These are phyloP conservation scores for Spisula solida DNA, from an alignment of 2,888 invertebrate species.

Conservation along the genomic window DNA sequence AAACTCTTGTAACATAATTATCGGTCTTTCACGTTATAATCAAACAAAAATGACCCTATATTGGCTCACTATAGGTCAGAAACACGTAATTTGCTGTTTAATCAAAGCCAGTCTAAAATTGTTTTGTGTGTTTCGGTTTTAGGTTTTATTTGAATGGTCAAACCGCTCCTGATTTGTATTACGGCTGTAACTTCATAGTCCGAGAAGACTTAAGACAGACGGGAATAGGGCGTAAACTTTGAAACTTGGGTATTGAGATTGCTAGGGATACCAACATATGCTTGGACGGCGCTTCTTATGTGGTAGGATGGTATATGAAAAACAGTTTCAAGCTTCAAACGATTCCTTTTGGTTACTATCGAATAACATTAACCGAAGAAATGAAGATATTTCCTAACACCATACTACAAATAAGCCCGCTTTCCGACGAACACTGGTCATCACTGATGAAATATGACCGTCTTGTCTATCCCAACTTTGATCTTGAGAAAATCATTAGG, in stretches of 20 bases:
- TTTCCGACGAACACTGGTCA: constrained; percentile 38
- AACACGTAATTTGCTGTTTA: no score
- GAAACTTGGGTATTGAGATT: constrained; percentile 15
- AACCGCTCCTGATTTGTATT: constrained; percentile 15
- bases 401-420: neutral
- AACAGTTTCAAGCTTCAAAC: constrained; percentile 25
- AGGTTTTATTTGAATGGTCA: neutral
- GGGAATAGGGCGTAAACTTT: constrained; percentile 32
- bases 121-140: no score
- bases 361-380: neutral
- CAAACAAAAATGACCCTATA: no score
- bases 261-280: constrained; percentile 31
- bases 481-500: constrained; percentile 21
- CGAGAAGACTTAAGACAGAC: constrained; percentile 33
- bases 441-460: constrained; percentile 35
- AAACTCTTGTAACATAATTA: no score
- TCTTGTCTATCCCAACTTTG: constrained; percentile 39
- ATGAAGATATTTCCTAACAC: constrained; percentile 22
- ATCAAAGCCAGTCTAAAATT: no score
- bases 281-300: constrained; percentile 26
- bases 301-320: constrained; percentile 34
- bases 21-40: no score
- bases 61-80: no score
- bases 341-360: neutral
- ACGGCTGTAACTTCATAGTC: constrained; percentile 43